These are phyloP conservation scores for Cephus pygmeus DNA, from an alignment of 2,888 invertebrate species.

Conservation along the genomic window DNA sequence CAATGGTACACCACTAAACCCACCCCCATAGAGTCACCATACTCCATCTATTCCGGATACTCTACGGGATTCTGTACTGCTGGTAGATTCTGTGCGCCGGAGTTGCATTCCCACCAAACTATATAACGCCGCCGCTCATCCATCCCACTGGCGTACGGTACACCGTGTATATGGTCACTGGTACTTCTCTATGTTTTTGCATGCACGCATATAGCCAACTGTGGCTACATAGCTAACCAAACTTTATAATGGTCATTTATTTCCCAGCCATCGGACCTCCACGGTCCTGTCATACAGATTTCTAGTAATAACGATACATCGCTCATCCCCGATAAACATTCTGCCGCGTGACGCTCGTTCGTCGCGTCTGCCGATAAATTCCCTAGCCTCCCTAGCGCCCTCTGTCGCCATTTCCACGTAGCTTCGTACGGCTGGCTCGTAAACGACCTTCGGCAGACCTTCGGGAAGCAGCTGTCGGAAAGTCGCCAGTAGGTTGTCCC, in stretches of 20 bases:
- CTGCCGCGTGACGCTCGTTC: background rate
- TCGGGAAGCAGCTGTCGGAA: background rate
- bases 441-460: background rate
- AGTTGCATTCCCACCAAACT: background rate
- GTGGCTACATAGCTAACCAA: background rate
- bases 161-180: background rate
- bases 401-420: background rate
- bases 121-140: background rate
- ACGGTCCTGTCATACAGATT: background rate
- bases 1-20: background rate
- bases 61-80: background rate
- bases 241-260: background rate
- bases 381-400: too few relatives aligned
- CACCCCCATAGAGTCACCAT: background rate
- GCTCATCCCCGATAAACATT: background rate
- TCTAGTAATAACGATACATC: conserved; percentile 2
- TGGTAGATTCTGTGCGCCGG: too few relatives aligned
- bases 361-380: background rate
- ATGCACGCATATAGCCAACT: background rate
- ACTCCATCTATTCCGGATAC: background rate
- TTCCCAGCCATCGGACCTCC: background rate
- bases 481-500: background rate
- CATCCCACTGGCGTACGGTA: background rate
- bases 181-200: background rate
- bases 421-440: background rate